These are phyloP conservation scores for Chaenogobius annularis DNA, from an alignment of 2,113 vertebrate species.

Conservation along the genomic window DNA sequence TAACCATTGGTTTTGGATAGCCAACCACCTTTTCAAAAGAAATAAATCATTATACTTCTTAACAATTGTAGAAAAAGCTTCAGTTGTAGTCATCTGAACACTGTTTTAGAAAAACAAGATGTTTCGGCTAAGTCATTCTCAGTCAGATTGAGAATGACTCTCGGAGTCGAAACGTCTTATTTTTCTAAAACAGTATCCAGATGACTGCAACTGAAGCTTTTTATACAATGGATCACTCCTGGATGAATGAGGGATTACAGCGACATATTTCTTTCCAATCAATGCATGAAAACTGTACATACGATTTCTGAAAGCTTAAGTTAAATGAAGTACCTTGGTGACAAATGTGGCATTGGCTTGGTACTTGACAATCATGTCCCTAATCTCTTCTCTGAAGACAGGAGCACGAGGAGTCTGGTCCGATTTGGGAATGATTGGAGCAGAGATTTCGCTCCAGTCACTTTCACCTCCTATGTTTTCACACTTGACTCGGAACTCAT, in stretches of 20 bases:
- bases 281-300: background rate
- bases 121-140: too few species aligned
- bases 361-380: slow-evolving; percentile 94
- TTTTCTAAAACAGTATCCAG: too few species aligned
- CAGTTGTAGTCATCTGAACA: too few species aligned
- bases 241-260: too few species aligned
- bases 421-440: slow-evolving; percentile 87
- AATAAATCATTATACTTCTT: background rate
- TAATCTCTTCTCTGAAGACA: slow-evolving; percentile 93
- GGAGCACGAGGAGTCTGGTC: slow-evolving; percentile 88
- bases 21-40: slow-evolving; percentile 84
- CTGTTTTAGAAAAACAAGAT: too few species aligned
- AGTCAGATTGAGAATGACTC: too few species aligned
- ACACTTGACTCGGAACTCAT: slow-evolving; percentile 98
- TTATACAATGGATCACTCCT: too few species aligned
- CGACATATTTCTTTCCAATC: too few species aligned
- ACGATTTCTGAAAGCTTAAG: background rate
- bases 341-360: slow-evolving; percentile 93
- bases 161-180: too few species aligned
- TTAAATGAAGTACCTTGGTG: slow-evolving; percentile 82
- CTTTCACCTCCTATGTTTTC: slow-evolving; percentile 97
- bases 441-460: slow-evolving; percentile 94
- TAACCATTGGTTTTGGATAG: slow-evolving; percentile 91
- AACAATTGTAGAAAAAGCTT: too few species aligned
- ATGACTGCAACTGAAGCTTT: too few species aligned